Evolutionary conservation across 2,797 vertebrate genomes (phyloP).

Genomic region (Phylloscopus collybita): DNA sequence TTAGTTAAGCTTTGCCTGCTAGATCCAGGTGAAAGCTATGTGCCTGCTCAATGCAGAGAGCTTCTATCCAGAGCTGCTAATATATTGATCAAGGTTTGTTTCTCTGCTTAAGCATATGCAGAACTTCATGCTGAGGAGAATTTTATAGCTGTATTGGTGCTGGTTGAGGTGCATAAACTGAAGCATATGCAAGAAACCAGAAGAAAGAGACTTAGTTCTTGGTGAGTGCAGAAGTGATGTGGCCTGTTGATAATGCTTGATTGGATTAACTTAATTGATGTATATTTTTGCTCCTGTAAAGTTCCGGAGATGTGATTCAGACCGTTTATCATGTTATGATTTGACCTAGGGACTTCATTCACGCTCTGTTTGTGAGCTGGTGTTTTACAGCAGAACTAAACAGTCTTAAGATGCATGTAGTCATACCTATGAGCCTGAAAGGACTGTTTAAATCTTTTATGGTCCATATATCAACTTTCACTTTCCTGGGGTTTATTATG

Average conservation of each 20-base stretch:
- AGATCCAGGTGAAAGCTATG: background rate
- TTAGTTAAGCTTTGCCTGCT: background rate
- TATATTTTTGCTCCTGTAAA: background rate
- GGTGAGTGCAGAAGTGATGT: background rate
- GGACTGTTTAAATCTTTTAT: background rate
- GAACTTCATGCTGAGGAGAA: background rate
- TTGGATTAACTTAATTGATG: background rate
- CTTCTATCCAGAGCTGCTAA: background rate
- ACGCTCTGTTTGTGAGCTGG: background rate
- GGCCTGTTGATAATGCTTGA: background rate
- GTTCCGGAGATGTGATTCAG: background rate
- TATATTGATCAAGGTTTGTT: background rate
- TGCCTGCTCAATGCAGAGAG: background rate
- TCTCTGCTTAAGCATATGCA: background rate
- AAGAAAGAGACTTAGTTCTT: background rate
- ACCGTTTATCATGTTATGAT: background rate
- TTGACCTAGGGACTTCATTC: background rate
- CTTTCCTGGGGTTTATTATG: background rate
- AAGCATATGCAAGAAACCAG: background rate
- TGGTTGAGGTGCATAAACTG: background rate
- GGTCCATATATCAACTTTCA: background rate
- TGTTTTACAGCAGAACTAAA: background rate
- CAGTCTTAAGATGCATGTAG: background rate
- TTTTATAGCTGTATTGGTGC: background rate
- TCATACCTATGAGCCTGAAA: background rate